Percentiles rank a stretch among this genome's conserved stretches.
These are phyloP conservation scores for Zonotrichia albicollis DNA, from an alignment of 2,797 vertebrate genomes.

Conservation along the genomic window DNA sequence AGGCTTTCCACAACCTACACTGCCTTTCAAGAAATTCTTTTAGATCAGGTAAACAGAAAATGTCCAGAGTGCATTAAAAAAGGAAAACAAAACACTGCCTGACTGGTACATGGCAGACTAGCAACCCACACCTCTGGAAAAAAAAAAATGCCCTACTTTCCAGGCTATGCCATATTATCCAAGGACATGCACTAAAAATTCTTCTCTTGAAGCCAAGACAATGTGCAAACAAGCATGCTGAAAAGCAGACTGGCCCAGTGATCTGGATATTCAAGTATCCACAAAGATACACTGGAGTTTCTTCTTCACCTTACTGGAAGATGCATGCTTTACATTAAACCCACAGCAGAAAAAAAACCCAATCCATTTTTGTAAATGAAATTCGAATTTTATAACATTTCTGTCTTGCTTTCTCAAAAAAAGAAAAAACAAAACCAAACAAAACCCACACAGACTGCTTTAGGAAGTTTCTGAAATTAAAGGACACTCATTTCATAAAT, in stretches of 20 bases:
- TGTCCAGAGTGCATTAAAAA: neutral
- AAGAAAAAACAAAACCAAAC: neutral
- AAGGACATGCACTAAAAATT: neutral
- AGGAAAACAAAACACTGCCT: neutral
- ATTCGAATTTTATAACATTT: neutral
- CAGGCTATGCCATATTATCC: neutral
- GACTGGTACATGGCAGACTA: neutral
- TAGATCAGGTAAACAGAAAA: neutral
- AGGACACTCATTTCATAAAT: neutral
- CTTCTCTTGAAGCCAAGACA: neutral
- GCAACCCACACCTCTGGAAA: neutral
- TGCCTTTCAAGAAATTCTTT: neutral
- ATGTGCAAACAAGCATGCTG: neutral
- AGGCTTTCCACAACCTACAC: neutral
- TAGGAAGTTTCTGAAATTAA: neutral
- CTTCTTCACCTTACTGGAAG: neutral
- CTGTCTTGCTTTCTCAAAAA: neutral
- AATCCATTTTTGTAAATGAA: neutral
- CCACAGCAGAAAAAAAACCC: neutral
- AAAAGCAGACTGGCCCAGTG: neutral
- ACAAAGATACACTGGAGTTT: neutral
- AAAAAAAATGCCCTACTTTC: neutral
- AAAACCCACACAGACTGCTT: neutral
- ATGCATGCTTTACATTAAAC: neutral
- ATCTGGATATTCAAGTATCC: neutral